phyloP scores from a whole-genome alignment of 2,888 invertebrate genomes.

The Melinopterus prodromus region DNA sequence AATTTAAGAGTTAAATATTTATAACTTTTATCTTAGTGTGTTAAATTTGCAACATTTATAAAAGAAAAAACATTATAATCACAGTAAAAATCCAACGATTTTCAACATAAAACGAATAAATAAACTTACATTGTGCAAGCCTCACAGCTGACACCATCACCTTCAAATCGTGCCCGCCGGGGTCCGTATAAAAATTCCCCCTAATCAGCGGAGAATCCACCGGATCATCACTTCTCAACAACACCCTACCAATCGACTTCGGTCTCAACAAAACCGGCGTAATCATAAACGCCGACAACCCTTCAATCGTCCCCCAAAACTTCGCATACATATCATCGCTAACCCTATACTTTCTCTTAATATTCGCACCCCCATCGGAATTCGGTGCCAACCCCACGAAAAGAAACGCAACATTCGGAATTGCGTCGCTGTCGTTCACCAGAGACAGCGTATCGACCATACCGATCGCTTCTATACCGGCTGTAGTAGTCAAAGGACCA shows the following conservation, averaged over 20 bases:
- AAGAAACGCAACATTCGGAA: constrained; percentile 72
- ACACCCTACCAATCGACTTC: constrained; percentile 72
- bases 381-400: constrained; percentile 67
- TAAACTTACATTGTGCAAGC: constrained; percentile 55
- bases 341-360: constrained; percentile 63
- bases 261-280: constrained; percentile 78
- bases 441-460: constrained; percentile 53
- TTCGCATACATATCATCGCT: constrained; percentile 64
- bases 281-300: constrained; percentile 54
- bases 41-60: too few relatives aligned
- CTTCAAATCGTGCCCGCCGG: constrained; percentile 65
- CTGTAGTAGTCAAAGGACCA: constrained; percentile 65
- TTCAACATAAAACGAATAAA: constrained; percentile 59
- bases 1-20: too few relatives aligned
- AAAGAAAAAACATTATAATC: background rate
- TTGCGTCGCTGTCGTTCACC: constrained; percentile 57
- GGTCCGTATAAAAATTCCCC: constrained; percentile 77
- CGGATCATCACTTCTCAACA: constrained; percentile 74
- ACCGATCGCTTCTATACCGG: constrained; percentile 70
- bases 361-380: constrained; percentile 59
- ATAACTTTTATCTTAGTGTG: too few relatives aligned
- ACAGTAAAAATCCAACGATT: background rate
- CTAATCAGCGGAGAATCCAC: constrained; percentile 75
- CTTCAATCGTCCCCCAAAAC: constrained; percentile 66
- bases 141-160: constrained; percentile 67